These are phyloP conservation scores for Bombus waltoni DNA, from an alignment of 1,140 invertebrate genomes.

Conservation along the genomic window DNA sequence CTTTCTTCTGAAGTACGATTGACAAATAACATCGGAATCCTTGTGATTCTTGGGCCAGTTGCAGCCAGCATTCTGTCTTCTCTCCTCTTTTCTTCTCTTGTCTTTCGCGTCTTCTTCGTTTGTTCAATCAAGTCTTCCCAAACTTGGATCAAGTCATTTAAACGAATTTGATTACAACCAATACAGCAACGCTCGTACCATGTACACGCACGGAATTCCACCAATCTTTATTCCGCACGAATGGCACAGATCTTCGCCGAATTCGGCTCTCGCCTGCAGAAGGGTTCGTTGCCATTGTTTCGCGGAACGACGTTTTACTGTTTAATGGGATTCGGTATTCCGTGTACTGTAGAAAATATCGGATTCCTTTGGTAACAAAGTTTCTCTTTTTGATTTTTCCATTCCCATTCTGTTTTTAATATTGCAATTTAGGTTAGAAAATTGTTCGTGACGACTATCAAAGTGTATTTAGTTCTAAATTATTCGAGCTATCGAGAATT, in stretches of 20 bases:
- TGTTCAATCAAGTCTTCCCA: slow-evolving; percentile 19
- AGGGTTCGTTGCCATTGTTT: too few species aligned
- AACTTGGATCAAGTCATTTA: slow-evolving; percentile 26
- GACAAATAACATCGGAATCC: slow-evolving; percentile 9
- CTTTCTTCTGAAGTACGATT: not conserved
- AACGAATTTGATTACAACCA: slow-evolving; percentile 37
- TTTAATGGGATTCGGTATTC: not conserved
- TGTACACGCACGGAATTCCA: slow-evolving; percentile 9
- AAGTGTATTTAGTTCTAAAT: not conserved
- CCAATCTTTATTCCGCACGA: slow-evolving; percentile 41
- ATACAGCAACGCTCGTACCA: not conserved
- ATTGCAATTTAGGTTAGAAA: not conserved
- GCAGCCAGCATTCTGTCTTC: not conserved
- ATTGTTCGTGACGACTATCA: not conserved
- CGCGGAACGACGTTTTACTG: not conserved
- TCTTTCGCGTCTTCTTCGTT: not conserved
- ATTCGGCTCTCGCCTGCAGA: not conserved
- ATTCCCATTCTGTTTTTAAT: too few species aligned
- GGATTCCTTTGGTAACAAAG: not conserved
- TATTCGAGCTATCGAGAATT: not conserved
- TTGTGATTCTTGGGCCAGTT: not conserved
- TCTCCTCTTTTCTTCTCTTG: too few species aligned
- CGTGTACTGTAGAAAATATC: not conserved
- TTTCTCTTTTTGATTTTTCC: too few species aligned
- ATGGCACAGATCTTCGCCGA: not conserved